Evolutionary conservation across 2,797 vertebrate genomes (phyloP), one percentile per base, ranked within the genome.

Genomic region (Jordanella pulchra): DNA sequence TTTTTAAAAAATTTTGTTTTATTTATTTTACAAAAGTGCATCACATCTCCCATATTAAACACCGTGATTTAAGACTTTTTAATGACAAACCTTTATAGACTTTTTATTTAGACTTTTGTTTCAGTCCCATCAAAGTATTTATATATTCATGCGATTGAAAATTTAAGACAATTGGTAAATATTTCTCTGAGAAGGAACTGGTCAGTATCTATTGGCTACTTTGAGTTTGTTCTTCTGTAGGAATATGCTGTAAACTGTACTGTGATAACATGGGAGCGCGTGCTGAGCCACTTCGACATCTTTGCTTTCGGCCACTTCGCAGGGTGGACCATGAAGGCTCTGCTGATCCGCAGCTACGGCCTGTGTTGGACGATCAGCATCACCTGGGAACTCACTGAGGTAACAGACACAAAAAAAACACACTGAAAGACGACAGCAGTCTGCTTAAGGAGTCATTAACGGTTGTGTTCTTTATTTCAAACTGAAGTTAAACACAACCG

Each of bases 341-440:
- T 99, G 80, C 91, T 99, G 84, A 97, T 99, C 78, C 96, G 98
- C 56, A 99, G 96, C 86, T 99, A 99, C 0, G 96, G 97, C 2
- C 92, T 99, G 15, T 99, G 98, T 87, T 99, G 98, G 98, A 98
- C 97, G 55, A 99, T 99, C 84, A 99, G 97, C 85, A 99, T 99
- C 84, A 99, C 97, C 60, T 99, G 98, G 98, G 98, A 99, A 81
- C 93, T 99, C 70, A 99, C 98, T 0, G 98, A 99, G 96, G 98
- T 99, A 93, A 69, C 3, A 42, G 18, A 45, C 28, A 32, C 18
- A 15, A 10, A 7, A 15, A 10, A 1, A 23, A 23, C 45, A 53
- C 17, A 23, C 14, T n/a, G n/a, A 25, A 12, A 7, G 13, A 42
- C 42, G 23, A 15, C 32, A 23, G 30, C 58, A n/a, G 18, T 30